phyloP scores from a whole-genome alignment of 2,797 vertebrate genomes.

The Tinamus major region DNA sequence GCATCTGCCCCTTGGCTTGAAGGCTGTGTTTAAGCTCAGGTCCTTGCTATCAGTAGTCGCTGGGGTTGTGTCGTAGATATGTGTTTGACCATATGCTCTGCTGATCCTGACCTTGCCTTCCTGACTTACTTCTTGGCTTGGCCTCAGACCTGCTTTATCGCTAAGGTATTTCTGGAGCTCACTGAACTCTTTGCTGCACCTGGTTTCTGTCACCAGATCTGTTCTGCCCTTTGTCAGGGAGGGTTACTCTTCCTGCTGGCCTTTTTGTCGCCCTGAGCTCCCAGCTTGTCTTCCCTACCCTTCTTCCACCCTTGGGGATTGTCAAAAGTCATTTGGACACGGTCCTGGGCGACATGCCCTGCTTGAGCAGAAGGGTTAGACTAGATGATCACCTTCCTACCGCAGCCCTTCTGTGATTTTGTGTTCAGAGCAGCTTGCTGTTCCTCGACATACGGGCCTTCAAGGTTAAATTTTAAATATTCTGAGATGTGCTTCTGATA shows the following conservation, averaged over 20 bases:
- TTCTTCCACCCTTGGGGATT: neutral
- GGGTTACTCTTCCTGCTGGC: neutral
- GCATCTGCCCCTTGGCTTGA: neutral
- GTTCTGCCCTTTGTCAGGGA: neutral
- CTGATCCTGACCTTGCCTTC: neutral
- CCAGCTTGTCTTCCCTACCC: neutral
- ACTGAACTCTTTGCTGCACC: neutral
- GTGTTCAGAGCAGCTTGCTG: neutral
- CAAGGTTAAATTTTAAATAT: neutral
- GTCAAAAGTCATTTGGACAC: neutral
- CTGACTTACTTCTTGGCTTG: neutral
- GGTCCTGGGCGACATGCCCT: neutral
- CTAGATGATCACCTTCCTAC: neutral
- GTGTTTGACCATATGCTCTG: neutral
- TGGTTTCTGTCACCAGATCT: neutral
- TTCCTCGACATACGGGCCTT: neutral
- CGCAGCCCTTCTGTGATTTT: neutral
- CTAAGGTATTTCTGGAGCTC: neutral
- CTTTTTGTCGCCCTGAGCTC: neutral
- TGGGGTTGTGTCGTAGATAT: fast-evolving
- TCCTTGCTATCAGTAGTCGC: neutral
- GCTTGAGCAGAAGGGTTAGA: neutral
- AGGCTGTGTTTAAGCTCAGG: neutral
- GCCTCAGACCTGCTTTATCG: neutral
- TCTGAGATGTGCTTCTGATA: neutral